Base-by-base conservation (phyloP, 2,888 invertebrate genomes). In the Marronus borbonicus region DNA sequence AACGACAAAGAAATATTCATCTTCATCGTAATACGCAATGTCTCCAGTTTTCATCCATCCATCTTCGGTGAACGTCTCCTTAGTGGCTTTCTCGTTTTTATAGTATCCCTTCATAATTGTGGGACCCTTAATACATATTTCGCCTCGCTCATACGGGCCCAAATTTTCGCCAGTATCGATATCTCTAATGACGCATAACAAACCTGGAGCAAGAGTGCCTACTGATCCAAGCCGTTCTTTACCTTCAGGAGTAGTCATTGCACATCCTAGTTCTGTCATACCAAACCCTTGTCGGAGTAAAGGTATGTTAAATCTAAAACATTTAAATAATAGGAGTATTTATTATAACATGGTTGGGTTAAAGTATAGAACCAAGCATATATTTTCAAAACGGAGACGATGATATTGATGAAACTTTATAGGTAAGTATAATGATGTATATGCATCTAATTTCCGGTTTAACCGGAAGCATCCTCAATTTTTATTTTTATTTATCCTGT, bases 1-100 rank as follows among this genome's bases (percentile, higher is more conserved):
- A 0, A 96, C 94, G 80, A 97, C 93, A 85, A 91, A 96, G 87
- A 96, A 94, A 87, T 91, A 93, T 0, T 93, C 93, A 24, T 96
- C 93, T 0, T 92, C 87, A 85, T 97, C 96, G 83, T 93, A 95
- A 87, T 95, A 96, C 0, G 94, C 97, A 81, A 97, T 89, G 86
- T 97, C 97, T 0, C 97, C 97, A 39, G 94, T 93, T 81, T 93
- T 92, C 14, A 95, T 87, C 92, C 93, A 97, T 0, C 97, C 96
- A 77, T 96, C 94, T 8, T 87, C 84, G 83, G 95, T 94, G 28
- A 96, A 89, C 0, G 90, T 90, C 4, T 90, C 89, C 24, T 88
- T 85, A 0, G 96, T 94, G 2, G 95, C 93, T 60, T 90, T 88
- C 14, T 84, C 83, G 86, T 96, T 93, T 7, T 93, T 93, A 85